Conservation (phyloP, 2,113 vertebrate genomes). For the Cavia porcellus region DNA sequence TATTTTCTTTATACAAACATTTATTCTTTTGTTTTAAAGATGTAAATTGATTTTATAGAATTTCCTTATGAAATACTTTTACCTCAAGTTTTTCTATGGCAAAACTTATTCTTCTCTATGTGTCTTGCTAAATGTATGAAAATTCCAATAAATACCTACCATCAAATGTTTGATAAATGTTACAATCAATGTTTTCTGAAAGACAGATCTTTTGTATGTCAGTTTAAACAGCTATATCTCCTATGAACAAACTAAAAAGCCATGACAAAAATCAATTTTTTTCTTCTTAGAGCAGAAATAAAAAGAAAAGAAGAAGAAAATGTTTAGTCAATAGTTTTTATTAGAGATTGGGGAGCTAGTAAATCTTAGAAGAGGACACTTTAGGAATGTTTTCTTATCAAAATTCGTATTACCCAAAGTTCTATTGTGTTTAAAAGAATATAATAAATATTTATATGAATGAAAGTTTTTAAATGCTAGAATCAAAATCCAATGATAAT, state of each 20-base stretch:
- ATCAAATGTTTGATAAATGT: not conserved
- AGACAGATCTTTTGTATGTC: conserved; percentile 32
- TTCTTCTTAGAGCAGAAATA: not conserved
- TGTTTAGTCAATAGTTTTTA: not conserved
- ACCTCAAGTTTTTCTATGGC: conserved; percentile 50
- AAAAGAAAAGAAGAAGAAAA: not conserved
- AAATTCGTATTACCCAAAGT: not conserved
- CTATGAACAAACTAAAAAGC: not conserved
- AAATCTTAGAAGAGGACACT: not conserved
- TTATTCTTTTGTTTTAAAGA: conserved; percentile 80
- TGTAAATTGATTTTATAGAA: conserved; percentile 58
- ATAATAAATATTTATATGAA: not conserved
- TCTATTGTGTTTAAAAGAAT: not conserved
- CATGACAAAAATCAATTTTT: not conserved
- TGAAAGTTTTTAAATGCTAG: not conserved
- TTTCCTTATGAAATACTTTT: conserved; percentile 62
- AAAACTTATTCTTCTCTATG: conserved; percentile 9
- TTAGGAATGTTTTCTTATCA: not conserved
- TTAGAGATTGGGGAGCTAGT: not conserved
- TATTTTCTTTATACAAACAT: conserved; percentile 82
- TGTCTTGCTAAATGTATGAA: conserved; percentile 44
- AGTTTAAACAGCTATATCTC: conserved; percentile 55
- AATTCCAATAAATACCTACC: not conserved
- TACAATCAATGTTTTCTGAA: not conserved
- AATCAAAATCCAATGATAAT: not conserved